Percentiles rank a stretch among this genome's conserved stretches.
Evolutionary conservation across 2,888 invertebrate genomes (phyloP).

Genomic region (Hymenopus coronatus): DNA sequence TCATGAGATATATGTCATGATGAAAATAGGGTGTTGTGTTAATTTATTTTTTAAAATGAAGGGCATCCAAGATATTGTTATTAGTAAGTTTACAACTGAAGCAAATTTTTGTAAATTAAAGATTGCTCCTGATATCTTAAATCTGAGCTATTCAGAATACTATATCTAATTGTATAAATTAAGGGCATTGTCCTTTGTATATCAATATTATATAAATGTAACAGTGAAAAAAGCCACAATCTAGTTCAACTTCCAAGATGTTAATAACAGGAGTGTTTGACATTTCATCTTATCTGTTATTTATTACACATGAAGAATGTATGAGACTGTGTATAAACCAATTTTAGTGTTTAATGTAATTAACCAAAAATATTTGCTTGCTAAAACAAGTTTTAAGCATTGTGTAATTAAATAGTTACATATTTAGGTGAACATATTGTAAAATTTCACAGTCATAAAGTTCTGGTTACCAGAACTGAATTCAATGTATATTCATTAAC

Average conservation of each 20-base stretch:
- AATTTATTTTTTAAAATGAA: neutral
- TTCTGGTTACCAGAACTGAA: neutral
- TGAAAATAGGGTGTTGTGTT: neutral
- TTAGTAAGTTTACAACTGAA: neutral
- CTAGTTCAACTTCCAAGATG: neutral
- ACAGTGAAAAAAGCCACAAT: neutral
- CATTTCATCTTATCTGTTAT: conserved; percentile 16
- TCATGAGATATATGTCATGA: neutral
- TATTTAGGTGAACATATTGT: conserved; percentile 5
- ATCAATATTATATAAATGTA: neutral
- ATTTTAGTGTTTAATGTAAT: conserved; percentile 11
- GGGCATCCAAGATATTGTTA: neutral
- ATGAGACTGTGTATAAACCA: conserved; percentile 7
- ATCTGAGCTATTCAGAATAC: neutral
- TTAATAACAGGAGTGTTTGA: neutral
- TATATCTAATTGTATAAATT: neutral
- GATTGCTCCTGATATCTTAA: neutral
- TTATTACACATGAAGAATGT: conserved; percentile 13
- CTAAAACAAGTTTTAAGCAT: conserved; percentile 12
- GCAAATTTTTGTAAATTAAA: neutral
- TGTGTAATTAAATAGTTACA: neutral
- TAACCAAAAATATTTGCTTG: conserved; percentile 6
- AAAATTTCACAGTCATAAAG: neutral
- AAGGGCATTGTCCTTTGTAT: neutral
- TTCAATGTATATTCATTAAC: neutral